phyloP scores from a whole-genome alignment of 2,113 vertebrate species.

The Corynorhinus townsendii region DNA sequence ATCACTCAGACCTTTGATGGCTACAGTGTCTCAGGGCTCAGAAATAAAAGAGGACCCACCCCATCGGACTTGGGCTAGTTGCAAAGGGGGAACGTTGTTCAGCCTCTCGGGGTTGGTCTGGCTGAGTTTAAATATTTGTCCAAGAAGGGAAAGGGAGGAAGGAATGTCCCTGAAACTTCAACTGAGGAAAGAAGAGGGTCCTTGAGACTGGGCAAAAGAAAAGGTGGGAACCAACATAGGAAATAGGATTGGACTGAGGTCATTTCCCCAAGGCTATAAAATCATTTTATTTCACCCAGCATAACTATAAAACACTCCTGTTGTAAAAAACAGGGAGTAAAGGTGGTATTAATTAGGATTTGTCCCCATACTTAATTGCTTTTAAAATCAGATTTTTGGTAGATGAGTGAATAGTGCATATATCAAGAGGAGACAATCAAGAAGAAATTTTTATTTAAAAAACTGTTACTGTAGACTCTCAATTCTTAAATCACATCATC shows the following conservation, averaged over 20 bases:
- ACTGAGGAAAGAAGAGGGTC: neutral
- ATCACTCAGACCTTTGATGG: rapidly evolving
- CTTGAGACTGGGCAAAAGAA: neutral
- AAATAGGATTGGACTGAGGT: neutral
- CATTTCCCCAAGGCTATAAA: neutral
- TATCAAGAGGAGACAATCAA: neutral
- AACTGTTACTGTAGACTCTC: neutral
- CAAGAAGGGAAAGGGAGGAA: neutral
- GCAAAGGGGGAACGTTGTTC: neutral
- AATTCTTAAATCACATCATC: neutral
- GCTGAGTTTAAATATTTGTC: neutral
- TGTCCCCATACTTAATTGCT: neutral
- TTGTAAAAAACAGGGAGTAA: neutral
- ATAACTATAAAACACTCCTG: neutral
- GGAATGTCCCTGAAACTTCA: too few relatives aligned
- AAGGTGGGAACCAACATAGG: neutral
- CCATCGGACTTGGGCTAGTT: neutral
- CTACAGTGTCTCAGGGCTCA: neutral
- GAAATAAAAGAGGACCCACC: neutral
- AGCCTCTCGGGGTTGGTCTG: neutral
- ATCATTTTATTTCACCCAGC: neutral
- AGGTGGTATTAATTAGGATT: neutral
- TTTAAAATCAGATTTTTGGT: neutral
- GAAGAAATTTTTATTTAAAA: neutral
- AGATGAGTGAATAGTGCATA: neutral